Evolutionary conservation across 92 coral and sea anemone species (phyloP), one percentile per base, ranked within the genome.

Genomic region (Montipora capitata): DNA sequence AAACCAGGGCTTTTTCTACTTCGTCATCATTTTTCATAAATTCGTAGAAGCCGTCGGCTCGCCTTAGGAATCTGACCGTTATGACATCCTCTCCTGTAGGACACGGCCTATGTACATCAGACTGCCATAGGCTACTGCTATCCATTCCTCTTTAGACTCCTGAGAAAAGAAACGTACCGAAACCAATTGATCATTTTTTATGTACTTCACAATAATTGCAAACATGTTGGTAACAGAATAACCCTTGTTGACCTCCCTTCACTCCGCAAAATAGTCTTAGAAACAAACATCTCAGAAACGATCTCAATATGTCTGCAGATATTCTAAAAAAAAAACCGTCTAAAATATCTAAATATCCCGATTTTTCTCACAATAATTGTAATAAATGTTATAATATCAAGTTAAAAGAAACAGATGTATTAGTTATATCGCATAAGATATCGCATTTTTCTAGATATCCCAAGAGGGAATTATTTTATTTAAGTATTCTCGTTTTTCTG

Each of bases 51-150:
- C 73, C 73, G 27, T 68, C 73, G 12, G 73, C 73, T 68, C 51
- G 43, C 18, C 76, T 40, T 6, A 70, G 38, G 76, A 70, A 70
- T 70, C 45, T 70, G 45, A 70, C 45, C 45, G 76, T 70, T 12
- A 70, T 20, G 45, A 44, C 54, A 2, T 12, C 54, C 17, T 70
- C 76, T 70, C 76, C 54, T 70, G 4, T 15, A 70, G 35, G 9
- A 70, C 76, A 70, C 43, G 51, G 76, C 51, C 76, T 40, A 70
- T 70, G 45, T 70, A 70, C 76, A 40, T 56, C 2, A 56, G 12
- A 56, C 62, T 10, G 9, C 62, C 62, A 56, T 10, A 56, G 17
- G 62, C 62, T 9, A 56, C 11, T 3, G 62, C 62, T 56, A 56
- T 14, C 62, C 12, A 56, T 9, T 56, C 62, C 12, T 56, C 62